Evolutionary conservation across 2,888 invertebrate species (phyloP).

Genomic region (Lepas anatifera): DNA sequence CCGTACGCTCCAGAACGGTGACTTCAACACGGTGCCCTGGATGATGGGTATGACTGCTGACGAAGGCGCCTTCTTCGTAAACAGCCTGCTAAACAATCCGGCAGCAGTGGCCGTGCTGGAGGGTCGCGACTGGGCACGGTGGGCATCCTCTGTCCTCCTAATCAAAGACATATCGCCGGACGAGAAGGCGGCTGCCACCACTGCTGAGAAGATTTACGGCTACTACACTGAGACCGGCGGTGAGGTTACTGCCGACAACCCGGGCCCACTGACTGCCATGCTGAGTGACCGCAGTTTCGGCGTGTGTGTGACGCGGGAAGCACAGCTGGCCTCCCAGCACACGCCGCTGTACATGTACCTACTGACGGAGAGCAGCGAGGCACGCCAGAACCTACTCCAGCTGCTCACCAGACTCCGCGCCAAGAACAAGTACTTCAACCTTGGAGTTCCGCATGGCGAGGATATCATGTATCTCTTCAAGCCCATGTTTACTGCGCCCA

Average conservation of each 20-base stretch:
- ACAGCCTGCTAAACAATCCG: not conserved
- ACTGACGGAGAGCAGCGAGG: not conserved
- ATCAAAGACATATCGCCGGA: not conserved
- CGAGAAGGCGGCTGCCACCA: not conserved
- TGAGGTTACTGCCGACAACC: not conserved
- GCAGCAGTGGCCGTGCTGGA: too few relatives aligned
- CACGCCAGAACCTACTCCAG: not conserved
- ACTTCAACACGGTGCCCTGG: slow-evolving; percentile 1
- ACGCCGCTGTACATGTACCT: slow-evolving; percentile 20
- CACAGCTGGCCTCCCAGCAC: not conserved
- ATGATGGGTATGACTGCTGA: not conserved
- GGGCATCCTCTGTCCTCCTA: not conserved
- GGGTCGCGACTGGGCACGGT: not conserved
- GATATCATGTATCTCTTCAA: not conserved
- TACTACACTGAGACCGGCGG: not conserved
- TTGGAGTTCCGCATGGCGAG: not conserved
- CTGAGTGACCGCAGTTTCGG: not conserved
- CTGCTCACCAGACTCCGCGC: not conserved
- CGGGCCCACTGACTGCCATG: not conserved
- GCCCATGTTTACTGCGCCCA: not conserved
- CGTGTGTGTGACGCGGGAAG: not conserved
- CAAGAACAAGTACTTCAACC: not conserved
- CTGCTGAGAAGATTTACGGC: not conserved
- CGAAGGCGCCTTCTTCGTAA: not conserved
- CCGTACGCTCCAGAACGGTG: not conserved